phyloP scores from a whole-genome alignment of 92 coral and sea anemone species.

The Chrysogorgia sp. region DNA sequence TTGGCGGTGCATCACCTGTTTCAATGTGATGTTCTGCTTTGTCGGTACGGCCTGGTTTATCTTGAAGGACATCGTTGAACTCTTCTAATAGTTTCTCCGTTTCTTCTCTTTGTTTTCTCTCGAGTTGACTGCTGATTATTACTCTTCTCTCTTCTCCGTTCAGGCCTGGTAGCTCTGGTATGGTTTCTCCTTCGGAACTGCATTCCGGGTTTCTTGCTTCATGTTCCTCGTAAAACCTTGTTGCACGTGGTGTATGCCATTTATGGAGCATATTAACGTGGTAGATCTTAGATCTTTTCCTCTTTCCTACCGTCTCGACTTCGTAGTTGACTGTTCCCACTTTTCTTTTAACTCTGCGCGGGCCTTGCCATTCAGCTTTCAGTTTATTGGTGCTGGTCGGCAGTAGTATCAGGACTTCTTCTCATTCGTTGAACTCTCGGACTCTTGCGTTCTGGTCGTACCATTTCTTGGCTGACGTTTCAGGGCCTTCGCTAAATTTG shows the following conservation, averaged over 20 bases:
- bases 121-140: slow-evolving; percentile 26
- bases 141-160: not conserved
- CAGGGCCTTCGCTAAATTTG: slow-evolving; percentile 20
- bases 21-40: slow-evolving; percentile 49
- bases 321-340: slow-evolving; percentile 52
- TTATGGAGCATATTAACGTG: slow-evolving; percentile 50
- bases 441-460: slow-evolving; percentile 46
- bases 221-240: not conserved
- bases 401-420: slow-evolving; percentile 39
- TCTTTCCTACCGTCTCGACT: slow-evolving; percentile 20
- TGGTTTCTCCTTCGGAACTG: not conserved
- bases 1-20: slow-evolving; percentile 40
- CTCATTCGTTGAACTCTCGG: slow-evolving; percentile 35
- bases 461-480: slow-evolving; percentile 40
- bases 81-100: slow-evolving; percentile 1
- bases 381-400: slow-evolving; percentile 41
- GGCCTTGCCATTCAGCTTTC: slow-evolving; percentile 55
- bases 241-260: not conserved
- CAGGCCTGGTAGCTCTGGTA: not conserved
- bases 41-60: slow-evolving; percentile 51
- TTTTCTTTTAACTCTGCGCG: slow-evolving; percentile 31
- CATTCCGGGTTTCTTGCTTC: not conserved
- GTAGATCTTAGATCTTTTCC: slow-evolving; percentile 21
- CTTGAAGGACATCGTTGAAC: not conserved
- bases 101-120: slow-evolving; percentile 9